Percentiles rank a stretch among this genome's conserved stretches.
Conservation (phyloP, 2,888 invertebrate genomes). For the Hirtodrosophila alboralis region DNA sequence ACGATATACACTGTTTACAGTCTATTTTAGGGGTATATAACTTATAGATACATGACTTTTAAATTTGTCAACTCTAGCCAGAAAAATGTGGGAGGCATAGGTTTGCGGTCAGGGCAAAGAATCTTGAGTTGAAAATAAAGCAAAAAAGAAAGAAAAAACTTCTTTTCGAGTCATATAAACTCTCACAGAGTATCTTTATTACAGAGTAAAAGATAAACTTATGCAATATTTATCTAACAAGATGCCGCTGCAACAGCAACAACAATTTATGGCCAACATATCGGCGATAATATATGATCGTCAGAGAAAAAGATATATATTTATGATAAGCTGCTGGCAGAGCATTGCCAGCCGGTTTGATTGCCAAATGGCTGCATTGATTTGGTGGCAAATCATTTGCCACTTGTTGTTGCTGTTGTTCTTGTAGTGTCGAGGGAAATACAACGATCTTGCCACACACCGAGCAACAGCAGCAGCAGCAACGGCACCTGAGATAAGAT, state of each 20-base stretch:
- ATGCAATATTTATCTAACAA: constrained; percentile 63
- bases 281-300: constrained; percentile 38
- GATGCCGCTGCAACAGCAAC: constrained; percentile 34
- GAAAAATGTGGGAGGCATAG: too few relatives aligned
- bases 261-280: constrained; percentile 57
- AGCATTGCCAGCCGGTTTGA: constrained; percentile 7
- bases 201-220: constrained; percentile 71
- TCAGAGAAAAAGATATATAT: too few relatives aligned
- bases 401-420: constrained; percentile 70
- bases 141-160: too few relatives aligned
- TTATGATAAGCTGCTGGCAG: constrained; percentile 30
- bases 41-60: too few relatives aligned
- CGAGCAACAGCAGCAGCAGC: constrained; percentile 2
- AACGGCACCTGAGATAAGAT: constrained; percentile 15
- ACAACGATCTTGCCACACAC: constrained; percentile 62
- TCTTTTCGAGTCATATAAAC: too few relatives aligned
- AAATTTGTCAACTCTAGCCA: too few relatives aligned
- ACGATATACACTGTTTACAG: too few relatives aligned
- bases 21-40: too few relatives aligned
- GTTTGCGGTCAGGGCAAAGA: too few relatives aligned
- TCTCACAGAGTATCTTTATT: too few relatives aligned
- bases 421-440: constrained; percentile 21
- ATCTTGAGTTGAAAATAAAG: too few relatives aligned
- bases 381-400: constrained; percentile 71
- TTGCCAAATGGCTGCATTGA: constrained; percentile 22